Evolutionary conservation across 2,113 vertebrate species (phyloP).

Genomic region (Tetrax tetrax): DNA sequence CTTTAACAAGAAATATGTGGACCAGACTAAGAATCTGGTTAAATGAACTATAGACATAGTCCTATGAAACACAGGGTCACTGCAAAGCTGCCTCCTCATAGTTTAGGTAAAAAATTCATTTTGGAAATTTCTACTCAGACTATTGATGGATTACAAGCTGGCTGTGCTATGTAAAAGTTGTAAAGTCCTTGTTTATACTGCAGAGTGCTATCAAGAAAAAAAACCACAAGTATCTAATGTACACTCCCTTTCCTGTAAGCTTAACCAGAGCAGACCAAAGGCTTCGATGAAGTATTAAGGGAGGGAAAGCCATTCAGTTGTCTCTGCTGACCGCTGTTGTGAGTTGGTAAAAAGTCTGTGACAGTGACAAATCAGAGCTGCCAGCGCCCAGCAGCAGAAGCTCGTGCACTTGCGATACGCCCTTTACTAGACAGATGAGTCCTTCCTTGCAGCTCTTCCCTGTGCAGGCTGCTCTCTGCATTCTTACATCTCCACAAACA

Average conservation of each 20-base stretch:
- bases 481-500: not conserved
- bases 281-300: not conserved
- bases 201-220: not conserved
- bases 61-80: not conserved
- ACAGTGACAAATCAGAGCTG: not conserved
- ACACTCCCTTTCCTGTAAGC: not conserved
- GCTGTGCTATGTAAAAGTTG: not conserved
- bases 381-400: rapidly evolving
- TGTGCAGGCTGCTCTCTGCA: not conserved
- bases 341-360: not conserved
- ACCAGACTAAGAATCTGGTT: not conserved
- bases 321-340: not conserved
- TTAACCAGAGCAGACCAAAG: not conserved
- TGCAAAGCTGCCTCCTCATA: not conserved
- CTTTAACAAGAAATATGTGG: not conserved
- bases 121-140: not conserved
- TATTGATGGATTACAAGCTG: not conserved
- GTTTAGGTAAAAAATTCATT: not conserved
- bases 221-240: not conserved
- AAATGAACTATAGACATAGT: not conserved
- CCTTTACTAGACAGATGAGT: not conserved
- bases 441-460: not conserved
- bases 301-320: not conserved
- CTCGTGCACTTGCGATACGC: not conserved
- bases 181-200: not conserved